Percentiles rank a stretch among this genome's conserved stretches.
Evolutionary conservation across 2,888 invertebrate species (phyloP).

Genomic region (Notodromas monacha): DNA sequence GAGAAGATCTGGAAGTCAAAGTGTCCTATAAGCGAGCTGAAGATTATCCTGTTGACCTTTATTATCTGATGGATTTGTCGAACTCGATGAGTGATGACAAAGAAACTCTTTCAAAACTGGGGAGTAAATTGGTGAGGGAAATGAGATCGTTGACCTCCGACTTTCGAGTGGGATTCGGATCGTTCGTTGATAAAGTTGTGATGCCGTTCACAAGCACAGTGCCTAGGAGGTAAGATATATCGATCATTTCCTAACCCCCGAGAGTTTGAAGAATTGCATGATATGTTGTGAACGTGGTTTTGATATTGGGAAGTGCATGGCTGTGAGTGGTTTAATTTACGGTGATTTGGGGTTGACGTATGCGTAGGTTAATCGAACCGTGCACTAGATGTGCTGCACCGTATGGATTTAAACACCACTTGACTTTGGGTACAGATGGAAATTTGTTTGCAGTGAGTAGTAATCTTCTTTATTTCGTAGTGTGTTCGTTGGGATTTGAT

Average conservation of each 20-base stretch:
- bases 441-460: slow-evolving; percentile 31
- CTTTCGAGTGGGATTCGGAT: slow-evolving; percentile 68
- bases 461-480: too few relatives aligned
- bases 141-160: slow-evolving; percentile 75
- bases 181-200: slow-evolving; percentile 80
- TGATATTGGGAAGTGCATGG: slow-evolving; percentile 20
- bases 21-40: slow-evolving; percentile 50
- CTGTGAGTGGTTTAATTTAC: slow-evolving; percentile 12
- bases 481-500: too few relatives aligned
- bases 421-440: slow-evolving; percentile 34
- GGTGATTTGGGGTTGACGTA: too few relatives aligned
- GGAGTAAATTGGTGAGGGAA: slow-evolving; percentile 38
- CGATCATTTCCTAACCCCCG: too few relatives aligned
- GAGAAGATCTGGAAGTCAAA: slow-evolving; percentile 35
- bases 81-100: slow-evolving; percentile 98
- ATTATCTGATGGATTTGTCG: slow-evolving; percentile 96
- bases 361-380: too few relatives aligned
- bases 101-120: slow-evolving; percentile 54
- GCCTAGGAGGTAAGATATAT: slow-evolving; percentile 60
- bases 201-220: slow-evolving; percentile 87
- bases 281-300: too few relatives aligned
- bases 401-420: slow-evolving; percentile 51
- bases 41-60: slow-evolving; percentile 92
- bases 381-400: slow-evolving; percentile 41
- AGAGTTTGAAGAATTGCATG: too few relatives aligned